Conservation (phyloP, 2,113 vertebrate genomes). For the Apus apus region DNA sequence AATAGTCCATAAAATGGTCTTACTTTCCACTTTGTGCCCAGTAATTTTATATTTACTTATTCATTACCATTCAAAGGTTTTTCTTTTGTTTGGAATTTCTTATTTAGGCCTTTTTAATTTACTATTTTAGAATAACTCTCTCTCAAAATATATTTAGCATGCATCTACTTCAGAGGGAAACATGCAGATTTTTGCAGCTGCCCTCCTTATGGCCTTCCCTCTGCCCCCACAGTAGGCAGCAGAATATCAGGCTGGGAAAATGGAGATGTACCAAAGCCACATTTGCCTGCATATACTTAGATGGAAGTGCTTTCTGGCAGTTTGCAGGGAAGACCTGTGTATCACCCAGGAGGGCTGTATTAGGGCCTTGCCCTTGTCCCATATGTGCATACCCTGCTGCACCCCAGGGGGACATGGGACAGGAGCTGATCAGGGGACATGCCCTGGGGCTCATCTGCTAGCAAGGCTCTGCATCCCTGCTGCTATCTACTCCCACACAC, state of each 20-base stretch:
- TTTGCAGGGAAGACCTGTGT: neutral
- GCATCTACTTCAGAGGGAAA: conserved; percentile 51
- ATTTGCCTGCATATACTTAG: neutral
- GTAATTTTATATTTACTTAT: neutral
- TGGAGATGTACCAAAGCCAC: conserved; percentile 27
- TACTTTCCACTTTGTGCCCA: neutral
- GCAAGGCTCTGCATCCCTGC: neutral
- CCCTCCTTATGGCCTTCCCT: conserved; percentile 63
- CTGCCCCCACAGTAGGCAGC: conserved; percentile 66
- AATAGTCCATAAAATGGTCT: neutral
- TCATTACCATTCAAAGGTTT: neutral
- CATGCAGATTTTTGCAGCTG: conserved; percentile 67
- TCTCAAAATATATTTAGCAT: conserved; percentile 52
- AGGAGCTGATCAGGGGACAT: neutral
- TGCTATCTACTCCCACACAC: neutral
- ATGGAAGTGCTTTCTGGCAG: neutral
- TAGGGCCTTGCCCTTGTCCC: rapidly evolving
- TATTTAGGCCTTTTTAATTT: conserved; percentile 46
- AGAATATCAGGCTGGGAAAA: conserved; percentile 48
- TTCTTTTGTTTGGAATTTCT: conserved; percentile 47
- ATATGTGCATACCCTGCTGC: rapidly evolving
- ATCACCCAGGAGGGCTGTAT: neutral
- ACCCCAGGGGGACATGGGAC: neutral
- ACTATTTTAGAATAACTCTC: conserved; percentile 46
- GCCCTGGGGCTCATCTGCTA: neutral